phyloP scores from a whole-genome alignment of 2,797 vertebrate species.

The Arnoldichthys spilopterus region DNA sequence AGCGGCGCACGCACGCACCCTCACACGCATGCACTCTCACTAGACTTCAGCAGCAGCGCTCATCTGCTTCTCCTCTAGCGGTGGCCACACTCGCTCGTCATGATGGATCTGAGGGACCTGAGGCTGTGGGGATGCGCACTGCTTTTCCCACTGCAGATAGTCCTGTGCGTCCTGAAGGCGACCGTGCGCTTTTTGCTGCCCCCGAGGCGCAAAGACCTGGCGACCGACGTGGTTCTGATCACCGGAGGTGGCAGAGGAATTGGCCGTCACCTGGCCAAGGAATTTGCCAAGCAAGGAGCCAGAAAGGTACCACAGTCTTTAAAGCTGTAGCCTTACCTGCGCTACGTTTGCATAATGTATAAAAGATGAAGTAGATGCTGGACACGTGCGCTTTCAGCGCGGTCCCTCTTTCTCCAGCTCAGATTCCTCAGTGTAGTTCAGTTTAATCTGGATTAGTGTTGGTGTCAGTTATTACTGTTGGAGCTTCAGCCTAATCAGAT shows the following conservation, averaged over 20 bases:
- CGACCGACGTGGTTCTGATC: slow-evolving; percentile 81
- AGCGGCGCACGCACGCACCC: background rate
- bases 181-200: slow-evolving; percentile 75
- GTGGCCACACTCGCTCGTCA: slow-evolving; percentile 4
- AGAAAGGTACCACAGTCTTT: slow-evolving; percentile 75
- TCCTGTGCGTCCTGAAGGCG: slow-evolving; percentile 76
- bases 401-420: background rate
- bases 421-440: background rate
- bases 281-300: slow-evolving; percentile 83
- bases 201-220: slow-evolving; percentile 75
- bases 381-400: background rate
- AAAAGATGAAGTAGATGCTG: too few relatives aligned
- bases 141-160: slow-evolving; percentile 79
- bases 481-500: background rate
- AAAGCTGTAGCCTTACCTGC: background rate
- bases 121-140: slow-evolving; percentile 77
- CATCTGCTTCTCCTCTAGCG: background rate
- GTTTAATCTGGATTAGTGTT: background rate
- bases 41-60: background rate
- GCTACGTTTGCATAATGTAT: too few relatives aligned
- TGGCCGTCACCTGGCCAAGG: slow-evolving; percentile 83
- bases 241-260: slow-evolving; percentile 88
- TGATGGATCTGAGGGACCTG: slow-evolving; percentile 81
- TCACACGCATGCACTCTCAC: slow-evolving; percentile 6
- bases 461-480: background rate